Base-by-base conservation (phyloP, 30 jellyfish, hydroid and myxozoan genomes). In the Hydractinia echinata region DNA sequence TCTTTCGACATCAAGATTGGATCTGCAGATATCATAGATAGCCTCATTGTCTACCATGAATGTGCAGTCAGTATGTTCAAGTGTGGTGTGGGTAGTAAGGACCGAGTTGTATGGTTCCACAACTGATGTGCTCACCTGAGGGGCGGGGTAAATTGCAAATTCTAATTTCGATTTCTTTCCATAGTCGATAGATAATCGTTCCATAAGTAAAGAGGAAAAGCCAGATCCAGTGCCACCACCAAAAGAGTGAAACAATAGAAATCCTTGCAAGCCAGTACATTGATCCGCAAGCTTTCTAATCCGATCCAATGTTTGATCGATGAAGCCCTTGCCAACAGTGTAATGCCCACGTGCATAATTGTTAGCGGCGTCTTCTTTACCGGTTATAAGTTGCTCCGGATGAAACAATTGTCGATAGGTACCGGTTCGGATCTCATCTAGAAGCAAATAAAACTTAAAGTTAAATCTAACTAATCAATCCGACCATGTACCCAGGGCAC, bases 1-100 rank as follows among this genome's bases (percentile, higher is more conserved):
- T 10, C 99, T 89, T 64, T 93, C 99, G 76, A 93, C 83, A 67
- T 88, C 95, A 51, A 93, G 95, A 76, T 93, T 93, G 67, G 83
- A 58, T 15, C 96, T 77, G 89, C 97, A 48, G 51, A 72, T 53
- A 39, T 72, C 81, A 58, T 72, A 72, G 8, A 72, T 72, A 7
- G 81, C 81, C 48, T 72, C 81, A 72, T 72, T 72, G 73, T 72
- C 81, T 30, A 72, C 62, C 62, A 72, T 72, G 73, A 72, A 72
- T 16, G 84, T 51, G 19, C 79, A 54, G 39, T 67, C 85, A 16
- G 88, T 21, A 53, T 81, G 86, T 67, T 81, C 88, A 68, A 81
- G 44, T 0, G 86, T 81, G 8, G 88, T 66, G 71, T 81, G 88
- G 5, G 88, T 81, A 54, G 86, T 66, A 44, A 81, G 84, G 0